These are phyloP conservation scores for Agonopterix subpropinquella DNA, from an alignment of 2,888 invertebrate species.

Conservation along the genomic window DNA sequence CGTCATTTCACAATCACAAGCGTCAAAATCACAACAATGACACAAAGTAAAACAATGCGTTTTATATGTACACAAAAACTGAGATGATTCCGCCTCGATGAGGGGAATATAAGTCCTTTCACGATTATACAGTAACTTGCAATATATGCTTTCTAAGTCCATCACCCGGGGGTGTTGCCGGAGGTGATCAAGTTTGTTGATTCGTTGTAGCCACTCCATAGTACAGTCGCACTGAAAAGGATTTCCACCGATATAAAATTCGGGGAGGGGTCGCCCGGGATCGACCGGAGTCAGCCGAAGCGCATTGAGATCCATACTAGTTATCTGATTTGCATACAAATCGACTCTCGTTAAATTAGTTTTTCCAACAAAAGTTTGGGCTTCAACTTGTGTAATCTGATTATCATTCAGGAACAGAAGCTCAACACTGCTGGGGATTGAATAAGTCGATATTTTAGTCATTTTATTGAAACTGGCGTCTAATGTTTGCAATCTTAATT, in stretches of 20 bases:
- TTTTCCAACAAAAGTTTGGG: slow-evolving; percentile 93
- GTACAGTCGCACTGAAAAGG: slow-evolving; percentile 96
- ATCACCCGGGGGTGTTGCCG: slow-evolving; percentile 93
- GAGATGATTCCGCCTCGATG: slow-evolving; percentile 89
- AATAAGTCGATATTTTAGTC: slow-evolving; percentile 82
- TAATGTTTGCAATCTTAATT: slow-evolving; percentile 86
- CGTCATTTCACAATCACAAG: slow-evolving; percentile 98
- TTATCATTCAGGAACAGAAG: slow-evolving; percentile 93
- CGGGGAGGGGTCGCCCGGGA: slow-evolving; percentile 84
- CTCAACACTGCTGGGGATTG: slow-evolving; percentile 90
- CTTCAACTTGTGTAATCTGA: slow-evolving; percentile 88
- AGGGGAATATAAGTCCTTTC: slow-evolving; percentile 90
- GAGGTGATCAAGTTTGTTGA: slow-evolving; percentile 88
- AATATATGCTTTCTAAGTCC: slow-evolving; percentile 93
- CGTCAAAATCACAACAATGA: slow-evolving; percentile 97
- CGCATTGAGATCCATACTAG: slow-evolving; percentile 92
- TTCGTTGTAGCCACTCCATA: slow-evolving; percentile 96
- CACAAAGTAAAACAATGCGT: slow-evolving; percentile 96
- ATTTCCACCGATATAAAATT: slow-evolving; percentile 95
- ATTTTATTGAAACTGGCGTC: slow-evolving; percentile 95
- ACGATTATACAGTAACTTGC: slow-evolving; percentile 89
- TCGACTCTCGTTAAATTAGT: slow-evolving; percentile 92
- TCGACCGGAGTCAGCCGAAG: slow-evolving; percentile 88
- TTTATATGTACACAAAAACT: slow-evolving; percentile 94
- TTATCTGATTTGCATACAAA: slow-evolving; percentile 93